Conservation (phyloP, 2,888 invertebrate genomes). For the Neocrepidodera transversa region DNA sequence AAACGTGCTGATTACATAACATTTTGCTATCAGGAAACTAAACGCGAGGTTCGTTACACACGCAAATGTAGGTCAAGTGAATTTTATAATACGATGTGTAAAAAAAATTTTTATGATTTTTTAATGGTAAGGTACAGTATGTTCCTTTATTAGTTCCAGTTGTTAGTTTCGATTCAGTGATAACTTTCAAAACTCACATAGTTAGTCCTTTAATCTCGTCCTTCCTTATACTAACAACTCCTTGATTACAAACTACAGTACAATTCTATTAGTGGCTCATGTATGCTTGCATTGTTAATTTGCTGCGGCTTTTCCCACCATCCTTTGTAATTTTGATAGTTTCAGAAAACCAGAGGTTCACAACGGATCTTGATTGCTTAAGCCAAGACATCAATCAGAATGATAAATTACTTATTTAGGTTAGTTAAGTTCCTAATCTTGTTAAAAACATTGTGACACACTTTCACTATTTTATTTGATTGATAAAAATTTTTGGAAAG, state of each 20-base stretch:
- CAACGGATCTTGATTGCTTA: not conserved
- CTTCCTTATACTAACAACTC: conserved; percentile 22
- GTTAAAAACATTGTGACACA: no score
- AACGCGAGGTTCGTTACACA: conserved; percentile 10
- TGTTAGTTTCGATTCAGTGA: no score
- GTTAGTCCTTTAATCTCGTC: conserved; percentile 31
- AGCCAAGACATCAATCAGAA: not conserved
- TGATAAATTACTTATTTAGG: not conserved
- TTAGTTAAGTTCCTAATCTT: no score
- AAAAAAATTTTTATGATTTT: no score
- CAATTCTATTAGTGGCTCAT: conserved; percentile 35
- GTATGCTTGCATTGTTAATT: conserved; percentile 29
- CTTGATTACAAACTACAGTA: conserved; percentile 30
- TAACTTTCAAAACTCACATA: conserved; percentile 4
- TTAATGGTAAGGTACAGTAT: no score
- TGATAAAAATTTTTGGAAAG: no score
- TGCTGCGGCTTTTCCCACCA: conserved; percentile 15
- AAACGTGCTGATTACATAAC: conserved; percentile 15
- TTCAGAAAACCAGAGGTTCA: not conserved
- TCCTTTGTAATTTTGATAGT: conserved; percentile 24
- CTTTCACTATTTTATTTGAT: no score
- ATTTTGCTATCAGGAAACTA: conserved; percentile 4
- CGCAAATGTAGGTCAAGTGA: not conserved
- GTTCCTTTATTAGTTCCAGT: no score
- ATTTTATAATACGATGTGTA: not conserved